These are phyloP conservation scores for Linurgus olivaceus DNA, from an alignment of 2,797 vertebrate genomes.

Conservation along the genomic window DNA sequence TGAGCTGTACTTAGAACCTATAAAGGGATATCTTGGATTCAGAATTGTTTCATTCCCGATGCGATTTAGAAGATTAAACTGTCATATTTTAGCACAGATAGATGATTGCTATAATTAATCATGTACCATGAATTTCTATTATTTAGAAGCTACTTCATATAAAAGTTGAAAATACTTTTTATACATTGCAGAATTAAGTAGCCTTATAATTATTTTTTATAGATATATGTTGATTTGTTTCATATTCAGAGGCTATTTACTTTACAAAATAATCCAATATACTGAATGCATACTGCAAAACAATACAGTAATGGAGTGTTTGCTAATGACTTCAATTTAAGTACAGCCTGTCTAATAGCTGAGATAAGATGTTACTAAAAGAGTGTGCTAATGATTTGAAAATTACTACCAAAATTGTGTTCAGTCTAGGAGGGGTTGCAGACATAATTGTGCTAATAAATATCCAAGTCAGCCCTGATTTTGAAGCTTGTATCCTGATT, in stretches of 20 bases:
- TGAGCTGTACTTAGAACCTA: slow-evolving; percentile 37
- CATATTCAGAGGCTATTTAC: slow-evolving; percentile 22
- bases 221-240: slow-evolving; percentile 34
- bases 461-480: slow-evolving; percentile 17
- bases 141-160: slow-evolving; percentile 42
- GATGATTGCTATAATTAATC: slow-evolving; percentile 62
- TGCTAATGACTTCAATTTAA: slow-evolving; percentile 55
- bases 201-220: slow-evolving; percentile 28
- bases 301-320: slow-evolving; percentile 17
- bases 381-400: slow-evolving; percentile 41
- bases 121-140: slow-evolving; percentile 40
- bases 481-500: slow-evolving; percentile 8
- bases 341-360: slow-evolving; percentile 27
- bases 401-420: slow-evolving; percentile 47
- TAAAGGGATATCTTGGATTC: background rate
- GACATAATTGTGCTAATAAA: slow-evolving; percentile 38
- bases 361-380: slow-evolving; percentile 44
- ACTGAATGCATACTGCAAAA: slow-evolving; percentile 28
- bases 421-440: background rate
- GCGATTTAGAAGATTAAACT: slow-evolving; percentile 66
- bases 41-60: slow-evolving; percentile 54
- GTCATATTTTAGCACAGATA: slow-evolving; percentile 52
- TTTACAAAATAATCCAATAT: slow-evolving; percentile 34
- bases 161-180: slow-evolving; percentile 31
- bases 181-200: slow-evolving; percentile 21